These are phyloP conservation scores for Campoletis sonorensis DNA, from an alignment of 1,140 invertebrate species.

Conservation along the genomic window DNA sequence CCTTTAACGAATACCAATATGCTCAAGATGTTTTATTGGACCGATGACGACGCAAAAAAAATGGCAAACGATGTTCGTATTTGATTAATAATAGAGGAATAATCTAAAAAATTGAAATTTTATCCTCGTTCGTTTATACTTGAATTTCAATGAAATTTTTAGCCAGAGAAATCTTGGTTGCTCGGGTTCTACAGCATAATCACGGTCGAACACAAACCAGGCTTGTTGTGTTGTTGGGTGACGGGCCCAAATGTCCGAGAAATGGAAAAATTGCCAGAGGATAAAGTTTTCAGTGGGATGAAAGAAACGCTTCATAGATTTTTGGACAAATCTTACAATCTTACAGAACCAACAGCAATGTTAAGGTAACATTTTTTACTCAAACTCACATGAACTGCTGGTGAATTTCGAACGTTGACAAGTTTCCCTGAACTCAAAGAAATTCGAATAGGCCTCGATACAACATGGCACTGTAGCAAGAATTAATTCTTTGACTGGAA, in stretches of 20 bases:
- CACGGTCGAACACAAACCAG: slow-evolving; percentile 81
- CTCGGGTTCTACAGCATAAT: slow-evolving; percentile 82
- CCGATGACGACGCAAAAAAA: slow-evolving; percentile 14
- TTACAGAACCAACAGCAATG: slow-evolving; percentile 75
- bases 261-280: slow-evolving; percentile 78
- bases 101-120: neutral
- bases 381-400: neutral
- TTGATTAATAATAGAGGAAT: neutral
- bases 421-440: too few species aligned
- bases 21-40: neutral
- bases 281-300: slow-evolving; percentile 73
- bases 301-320: slow-evolving; percentile 75
- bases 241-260: slow-evolving; percentile 77
- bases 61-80: neutral
- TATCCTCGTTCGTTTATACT: neutral
- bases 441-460: too few species aligned
- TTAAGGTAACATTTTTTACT: slow-evolving; percentile 62
- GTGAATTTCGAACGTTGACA: too few species aligned
- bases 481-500: slow-evolving; percentile 53
- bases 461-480: too few species aligned
- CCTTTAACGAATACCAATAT: neutral
- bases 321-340: slow-evolving; percentile 73
- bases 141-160: neutral
- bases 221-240: slow-evolving; percentile 82
- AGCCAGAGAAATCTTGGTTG: slow-evolving; percentile 75